A percentile compares a stretch with the other conserved stretches of the same genome.
phyloP scores from a whole-genome alignment of 2,888 invertebrate genomes.

The Syrista parreyssii region DNA sequence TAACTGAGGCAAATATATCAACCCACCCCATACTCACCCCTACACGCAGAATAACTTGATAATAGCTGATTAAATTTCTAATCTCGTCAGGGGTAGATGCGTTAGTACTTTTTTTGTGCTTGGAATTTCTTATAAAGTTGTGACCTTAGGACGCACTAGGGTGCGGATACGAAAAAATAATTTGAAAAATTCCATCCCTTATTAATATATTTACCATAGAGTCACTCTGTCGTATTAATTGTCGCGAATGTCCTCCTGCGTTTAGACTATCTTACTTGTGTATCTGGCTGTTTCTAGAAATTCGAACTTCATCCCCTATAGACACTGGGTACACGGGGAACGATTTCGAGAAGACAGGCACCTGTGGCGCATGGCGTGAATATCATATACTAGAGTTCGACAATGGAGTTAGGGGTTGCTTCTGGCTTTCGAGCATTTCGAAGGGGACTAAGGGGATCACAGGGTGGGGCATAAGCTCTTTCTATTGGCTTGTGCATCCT shows the following conservation, averaged over 20 bases:
- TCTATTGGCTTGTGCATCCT: not conserved
- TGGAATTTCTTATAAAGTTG: not conserved
- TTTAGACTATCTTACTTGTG: not conserved
- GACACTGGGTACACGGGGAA: not conserved
- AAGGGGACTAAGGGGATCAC: not conserved
- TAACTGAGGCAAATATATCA: not conserved
- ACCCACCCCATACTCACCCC: not conserved
- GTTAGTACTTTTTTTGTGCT: not conserved
- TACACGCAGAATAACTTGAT: too few species aligned
- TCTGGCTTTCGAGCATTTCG: not conserved
- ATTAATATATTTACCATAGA: not conserved
- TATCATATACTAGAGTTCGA: not conserved
- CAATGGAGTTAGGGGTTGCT: slow-evolving; percentile 2
- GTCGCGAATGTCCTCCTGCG: not conserved
- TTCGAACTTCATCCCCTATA: not conserved
- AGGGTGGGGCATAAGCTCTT: not conserved
- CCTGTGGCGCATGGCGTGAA: slow-evolving; percentile 2
- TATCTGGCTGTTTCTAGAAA: not conserved
- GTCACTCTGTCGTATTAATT: not conserved
- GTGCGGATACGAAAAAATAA: not conserved
- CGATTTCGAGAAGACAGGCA: not conserved
- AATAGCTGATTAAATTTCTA: not conserved
- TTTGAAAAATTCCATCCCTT: not conserved
- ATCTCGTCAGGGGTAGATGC: not conserved
- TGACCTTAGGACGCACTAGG: not conserved